These are phyloP conservation scores for Potamarius usumacintae DNA, from an alignment of 2,113 vertebrate genomes.

Conservation along the genomic window DNA sequence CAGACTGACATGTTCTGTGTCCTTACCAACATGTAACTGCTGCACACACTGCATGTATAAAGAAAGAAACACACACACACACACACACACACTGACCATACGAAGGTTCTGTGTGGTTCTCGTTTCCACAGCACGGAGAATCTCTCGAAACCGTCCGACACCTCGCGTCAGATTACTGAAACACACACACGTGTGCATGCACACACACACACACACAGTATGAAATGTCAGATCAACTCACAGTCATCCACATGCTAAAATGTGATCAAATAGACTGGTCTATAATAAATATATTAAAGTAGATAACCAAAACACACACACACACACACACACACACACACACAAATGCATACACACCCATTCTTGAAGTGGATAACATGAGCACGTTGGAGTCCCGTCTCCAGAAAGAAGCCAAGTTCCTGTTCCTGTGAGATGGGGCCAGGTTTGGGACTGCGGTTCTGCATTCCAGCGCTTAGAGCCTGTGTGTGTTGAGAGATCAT, in stretches of 20 bases:
- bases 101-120: constrained; percentile 97
- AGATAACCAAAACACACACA: background rate
- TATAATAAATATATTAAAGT: background rate
- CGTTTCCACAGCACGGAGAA: constrained; percentile 93
- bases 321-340: constrained; percentile 66
- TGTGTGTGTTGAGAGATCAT: constrained; percentile 53
- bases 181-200: constrained; percentile 14
- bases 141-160: constrained; percentile 93
- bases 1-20: background rate
- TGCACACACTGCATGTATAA: background rate
- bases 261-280: background rate
- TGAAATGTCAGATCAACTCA: background rate
- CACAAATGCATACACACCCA: constrained; percentile 74
- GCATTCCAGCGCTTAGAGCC: constrained; percentile 88
- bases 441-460: constrained; percentile 97
- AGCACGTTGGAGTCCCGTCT: constrained; percentile 96
- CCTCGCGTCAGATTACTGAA: constrained; percentile 92
- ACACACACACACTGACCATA: constrained; percentile 81
- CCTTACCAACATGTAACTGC: background rate
- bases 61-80: constrained; percentile 50
- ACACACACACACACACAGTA: background rate
- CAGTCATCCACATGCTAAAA: background rate
- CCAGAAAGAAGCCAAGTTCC: constrained; percentile 96
- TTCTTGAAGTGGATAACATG: constrained; percentile 99
- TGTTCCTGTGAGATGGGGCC: constrained; percentile 89